Evolutionary conservation across 2,888 invertebrate species (phyloP), one percentile per base, ranked within the genome.

Genomic region (Agrochola lychnidis): DNA sequence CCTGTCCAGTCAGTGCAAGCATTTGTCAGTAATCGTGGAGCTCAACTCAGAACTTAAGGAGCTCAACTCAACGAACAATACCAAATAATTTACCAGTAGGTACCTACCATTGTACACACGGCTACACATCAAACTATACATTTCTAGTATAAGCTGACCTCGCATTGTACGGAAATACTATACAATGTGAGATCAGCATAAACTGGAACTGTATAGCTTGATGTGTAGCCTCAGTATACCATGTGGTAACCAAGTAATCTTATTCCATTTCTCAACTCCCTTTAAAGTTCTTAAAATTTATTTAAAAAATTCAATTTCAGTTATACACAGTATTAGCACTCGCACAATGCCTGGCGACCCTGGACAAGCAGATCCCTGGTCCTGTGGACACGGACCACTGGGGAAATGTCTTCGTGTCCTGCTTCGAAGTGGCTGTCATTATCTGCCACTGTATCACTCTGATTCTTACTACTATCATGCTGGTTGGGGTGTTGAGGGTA

Each of bases 401-500:
- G n/a, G 89, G 88, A 51, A 78, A 85, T 22, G 78, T 92, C 45
- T 69, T 91, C n/a, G 78, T 88, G 0, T 92, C 91, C 48, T 83
- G 85, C 2, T 76, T 92, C 40, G 88, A 94, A 6, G 75, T 95
- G 3, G 76, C 78, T 0, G 87, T 92, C 19, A 92, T 92, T 30
- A 83, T 93, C 9, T 85, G 90, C 0, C 93, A 95, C 72, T 81
- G 87, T 1, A 79, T 94, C 81, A 95, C 96, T 1, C 85, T 96
- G 72, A 85, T 94, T 63, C 90, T 96, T 0, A 95, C 93, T 12
- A 91, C 95, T 1, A 75, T 96, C 12, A 94, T 96, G 94, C 88
- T 96, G 57, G 89, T 96, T 4, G 96, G 96, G 0, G 92, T 92
- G 16, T 80, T 96, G 30, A 91, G 92, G 90, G 96, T 96, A 87